Percentiles rank a stretch among this genome's conserved stretches.
Conservation (phyloP, 2,888 invertebrate genomes). For the Microplitis deprimator region DNA sequence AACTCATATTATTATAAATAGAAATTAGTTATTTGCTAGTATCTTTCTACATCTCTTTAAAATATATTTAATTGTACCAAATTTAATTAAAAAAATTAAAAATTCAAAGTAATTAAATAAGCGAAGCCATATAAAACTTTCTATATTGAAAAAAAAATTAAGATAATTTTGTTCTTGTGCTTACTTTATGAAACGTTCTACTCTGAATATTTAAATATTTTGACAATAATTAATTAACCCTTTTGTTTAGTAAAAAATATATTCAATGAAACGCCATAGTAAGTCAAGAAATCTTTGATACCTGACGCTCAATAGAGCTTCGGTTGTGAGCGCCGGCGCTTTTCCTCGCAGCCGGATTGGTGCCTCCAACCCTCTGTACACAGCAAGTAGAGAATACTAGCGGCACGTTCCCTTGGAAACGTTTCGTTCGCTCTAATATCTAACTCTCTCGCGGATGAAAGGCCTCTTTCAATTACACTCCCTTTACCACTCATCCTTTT, state of each 20-base stretch:
- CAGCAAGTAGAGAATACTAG: slow-evolving; percentile 54
- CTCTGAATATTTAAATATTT: background rate
- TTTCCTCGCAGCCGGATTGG: slow-evolving; percentile 63
- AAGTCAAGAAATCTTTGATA: slow-evolving; percentile 65
- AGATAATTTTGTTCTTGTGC: too few relatives aligned
- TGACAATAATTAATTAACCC: background rate
- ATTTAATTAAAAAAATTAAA: too few relatives aligned
- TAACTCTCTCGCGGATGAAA: slow-evolving; percentile 58
- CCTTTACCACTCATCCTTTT: slow-evolving; percentile 35
- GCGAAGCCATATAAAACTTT: too few relatives aligned
- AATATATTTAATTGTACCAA: too few relatives aligned
- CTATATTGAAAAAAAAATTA: too few relatives aligned
- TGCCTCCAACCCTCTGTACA: slow-evolving; percentile 59
- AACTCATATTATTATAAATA: too few relatives aligned
- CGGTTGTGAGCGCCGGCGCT: slow-evolving; percentile 63
- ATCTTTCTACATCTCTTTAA: too few relatives aligned
- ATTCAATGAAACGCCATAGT: slow-evolving; percentile 57
- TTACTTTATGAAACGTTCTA: background rate
- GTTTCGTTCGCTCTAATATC: slow-evolving; percentile 63
- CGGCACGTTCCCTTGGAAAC: slow-evolving; percentile 69
- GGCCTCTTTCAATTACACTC: slow-evolving; percentile 68
- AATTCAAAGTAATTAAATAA: too few relatives aligned
- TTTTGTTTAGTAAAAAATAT: background rate
- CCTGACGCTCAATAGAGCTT: slow-evolving; percentile 65
- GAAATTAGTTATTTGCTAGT: too few relatives aligned